phyloP scores from a whole-genome alignment of 2,797 vertebrate genomes.

The Lepidocolaptes lacrymiger region DNA sequence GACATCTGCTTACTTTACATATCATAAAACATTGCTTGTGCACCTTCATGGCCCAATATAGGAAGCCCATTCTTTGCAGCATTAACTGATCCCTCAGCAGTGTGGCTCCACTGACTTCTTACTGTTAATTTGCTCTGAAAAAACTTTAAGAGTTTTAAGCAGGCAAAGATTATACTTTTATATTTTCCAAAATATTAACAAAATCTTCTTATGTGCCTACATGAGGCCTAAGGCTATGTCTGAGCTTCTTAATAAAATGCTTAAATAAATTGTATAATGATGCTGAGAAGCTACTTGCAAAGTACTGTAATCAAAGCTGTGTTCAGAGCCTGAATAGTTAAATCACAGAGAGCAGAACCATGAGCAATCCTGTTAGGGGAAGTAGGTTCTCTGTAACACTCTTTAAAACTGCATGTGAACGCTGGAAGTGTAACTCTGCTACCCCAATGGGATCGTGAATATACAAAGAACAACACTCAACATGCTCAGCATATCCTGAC shows the following conservation, averaged over 20 bases:
- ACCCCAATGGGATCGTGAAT: neutral
- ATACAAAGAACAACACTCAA: neutral
- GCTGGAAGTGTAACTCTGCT: neutral
- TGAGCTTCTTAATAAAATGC: conserved; percentile 58
- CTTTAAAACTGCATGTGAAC: neutral
- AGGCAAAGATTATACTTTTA: conserved; percentile 43
- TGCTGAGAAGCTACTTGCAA: neutral
- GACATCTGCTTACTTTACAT: neutral
- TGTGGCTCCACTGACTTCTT: neutral
- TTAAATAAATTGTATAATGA: conserved; percentile 37
- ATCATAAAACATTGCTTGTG: neutral
- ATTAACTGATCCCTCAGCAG: neutral
- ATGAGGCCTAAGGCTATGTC: conserved; percentile 46
- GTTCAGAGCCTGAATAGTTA: conserved; percentile 11
- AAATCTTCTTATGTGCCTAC: conserved; percentile 63
- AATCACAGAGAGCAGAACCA: neutral
- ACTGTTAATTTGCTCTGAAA: conserved; percentile 27
- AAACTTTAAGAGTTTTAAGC: conserved; percentile 20
- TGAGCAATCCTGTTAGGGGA: neutral
- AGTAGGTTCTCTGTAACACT: neutral
- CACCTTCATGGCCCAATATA: neutral
- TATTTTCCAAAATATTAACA: conserved; percentile 60
- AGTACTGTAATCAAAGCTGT: neutral
- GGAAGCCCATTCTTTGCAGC: neutral
- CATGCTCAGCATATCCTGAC: neutral